These are phyloP conservation scores for Cheilosia impressa DNA, from an alignment of 2,888 invertebrate genomes.

Conservation along the genomic window DNA sequence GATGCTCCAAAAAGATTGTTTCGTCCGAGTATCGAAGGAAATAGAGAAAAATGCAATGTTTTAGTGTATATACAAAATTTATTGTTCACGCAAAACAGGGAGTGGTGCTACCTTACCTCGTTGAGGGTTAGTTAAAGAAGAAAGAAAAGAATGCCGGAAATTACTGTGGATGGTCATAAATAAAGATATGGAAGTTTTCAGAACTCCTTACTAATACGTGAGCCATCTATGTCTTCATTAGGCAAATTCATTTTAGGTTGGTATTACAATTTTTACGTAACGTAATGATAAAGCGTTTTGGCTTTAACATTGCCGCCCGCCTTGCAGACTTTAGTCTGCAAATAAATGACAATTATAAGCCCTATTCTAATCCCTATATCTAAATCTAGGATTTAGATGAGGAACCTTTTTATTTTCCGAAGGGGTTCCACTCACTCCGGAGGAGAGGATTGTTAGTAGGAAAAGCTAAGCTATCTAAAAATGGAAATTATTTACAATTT, in stretches of 20 bases:
- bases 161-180: not conserved
- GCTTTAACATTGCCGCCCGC: conserved; percentile 4
- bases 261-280: not conserved
- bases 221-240: not conserved
- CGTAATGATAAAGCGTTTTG: not conserved
- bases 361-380: not conserved
- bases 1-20: too few species aligned
- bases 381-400: not conserved
- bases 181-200: not conserved
- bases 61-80: too few species aligned
- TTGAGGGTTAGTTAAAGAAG: not conserved
- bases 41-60: too few species aligned
- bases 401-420: not conserved
- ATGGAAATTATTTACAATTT: not conserved
- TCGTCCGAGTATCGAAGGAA: too few species aligned
- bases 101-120: too few species aligned
- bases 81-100: too few species aligned
- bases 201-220: not conserved
- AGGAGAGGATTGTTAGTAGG: conserved; percentile 1
- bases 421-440: conserved; percentile 2
- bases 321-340: not conserved
- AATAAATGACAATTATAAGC: not conserved
- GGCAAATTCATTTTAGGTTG: not conserved
- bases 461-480: not conserved
- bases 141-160: too few species aligned